Evolutionary conservation across 64 coral and sea anemone species (phyloP), one percentile per base, ranked within the genome.

Genomic region (Pachyseris speciosa): DNA sequence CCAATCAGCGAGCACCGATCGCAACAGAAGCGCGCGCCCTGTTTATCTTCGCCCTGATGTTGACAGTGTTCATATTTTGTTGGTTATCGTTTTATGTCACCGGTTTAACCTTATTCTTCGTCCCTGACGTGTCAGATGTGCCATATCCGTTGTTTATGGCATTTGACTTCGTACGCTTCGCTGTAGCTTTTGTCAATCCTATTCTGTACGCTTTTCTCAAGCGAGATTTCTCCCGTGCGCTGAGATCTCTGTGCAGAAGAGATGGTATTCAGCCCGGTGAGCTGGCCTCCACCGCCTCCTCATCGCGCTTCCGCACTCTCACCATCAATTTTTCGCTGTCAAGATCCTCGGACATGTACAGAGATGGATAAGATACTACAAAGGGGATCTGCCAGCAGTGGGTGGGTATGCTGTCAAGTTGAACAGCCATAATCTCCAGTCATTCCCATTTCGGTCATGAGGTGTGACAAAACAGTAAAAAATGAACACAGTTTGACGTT

Each of bases 131-230:
- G 0, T 37, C 19, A 39, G 22, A 12, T 9, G n/a, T 89, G 7
- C 36, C 87, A 9, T 20, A 22, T 16, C 12, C 0, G 30, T 49
- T 55, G 0, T 31, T 36, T 81, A 81, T 81, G 77, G 19, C 53
- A 12, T 86, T 97, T 25, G 86, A 97, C 19, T 93, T 90, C 73
- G 51, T 97, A 51, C 91, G 95, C 25, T 97, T 97, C 53, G 45
- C 95, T 17, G 86, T 93, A 13, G 87, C 91, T 24, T 84, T 93
- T 41, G 41, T 93, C 22, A 97, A 97, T 64, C 95, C 95, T 25
- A 85, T 97, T 70, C 37, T 97, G 17, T 97, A 97, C 91, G 93
- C 95, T 11, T 97, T 97, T 69, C 87, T 97, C n/a, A 97, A 97
- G 63, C 67, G 91, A 64, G 95, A 97, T 80, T 97, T 97, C 74